A percentile compares a stretch with the other conserved stretches of the same genome.
Conservation (phyloP, 2,113 vertebrate species). For the Seriola quinqueradiata region DNA sequence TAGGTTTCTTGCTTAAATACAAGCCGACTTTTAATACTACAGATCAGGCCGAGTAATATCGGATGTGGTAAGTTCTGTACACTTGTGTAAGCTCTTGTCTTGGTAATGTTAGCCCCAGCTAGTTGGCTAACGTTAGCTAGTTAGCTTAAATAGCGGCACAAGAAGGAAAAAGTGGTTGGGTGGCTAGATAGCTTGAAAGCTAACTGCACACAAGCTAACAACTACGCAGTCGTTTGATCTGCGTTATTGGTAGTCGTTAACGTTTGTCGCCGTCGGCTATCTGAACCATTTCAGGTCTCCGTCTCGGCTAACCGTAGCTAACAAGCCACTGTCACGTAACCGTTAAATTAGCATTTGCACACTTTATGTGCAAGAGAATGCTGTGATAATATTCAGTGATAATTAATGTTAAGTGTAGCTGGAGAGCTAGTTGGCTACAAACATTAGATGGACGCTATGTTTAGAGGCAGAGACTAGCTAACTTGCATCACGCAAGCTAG, state of each 20-base stretch:
- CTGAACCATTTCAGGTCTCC: slow-evolving; percentile 13
- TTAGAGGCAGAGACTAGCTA: slow-evolving; percentile 5
- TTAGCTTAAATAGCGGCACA: slow-evolving; percentile 66
- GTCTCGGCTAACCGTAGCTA: slow-evolving; percentile 28
- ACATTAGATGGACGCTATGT: slow-evolving; percentile 32
- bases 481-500: slow-evolving; percentile 5
- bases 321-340: slow-evolving; percentile 32
- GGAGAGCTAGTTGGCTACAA: slow-evolving; percentile 47
- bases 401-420: slow-evolving; percentile 39
- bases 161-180: slow-evolving; percentile 73
- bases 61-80: slow-evolving; percentile 89
- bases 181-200: slow-evolving; percentile 75
- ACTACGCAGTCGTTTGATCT: slow-evolving; percentile 80
- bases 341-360: slow-evolving; percentile 39
- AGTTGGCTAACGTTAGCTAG: slow-evolving; percentile 75
- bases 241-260: slow-evolving; percentile 43
- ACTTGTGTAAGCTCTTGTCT: slow-evolving; percentile 76
- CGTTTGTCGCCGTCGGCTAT: slow-evolving; percentile 35
- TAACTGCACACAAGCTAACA: slow-evolving; percentile 75
- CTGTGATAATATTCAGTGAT: slow-evolving; percentile 5
- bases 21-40: slow-evolving; percentile 81
- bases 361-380: slow-evolving; percentile 21
- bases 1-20: slow-evolving; percentile 64
- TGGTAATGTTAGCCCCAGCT: slow-evolving; percentile 71
- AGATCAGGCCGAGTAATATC: slow-evolving; percentile 87